A percentile compares a stretch with the other conserved stretches of the same genome.
phyloP scores from a whole-genome alignment of 2,113 vertebrate genomes.

The Origma solitaria region DNA sequence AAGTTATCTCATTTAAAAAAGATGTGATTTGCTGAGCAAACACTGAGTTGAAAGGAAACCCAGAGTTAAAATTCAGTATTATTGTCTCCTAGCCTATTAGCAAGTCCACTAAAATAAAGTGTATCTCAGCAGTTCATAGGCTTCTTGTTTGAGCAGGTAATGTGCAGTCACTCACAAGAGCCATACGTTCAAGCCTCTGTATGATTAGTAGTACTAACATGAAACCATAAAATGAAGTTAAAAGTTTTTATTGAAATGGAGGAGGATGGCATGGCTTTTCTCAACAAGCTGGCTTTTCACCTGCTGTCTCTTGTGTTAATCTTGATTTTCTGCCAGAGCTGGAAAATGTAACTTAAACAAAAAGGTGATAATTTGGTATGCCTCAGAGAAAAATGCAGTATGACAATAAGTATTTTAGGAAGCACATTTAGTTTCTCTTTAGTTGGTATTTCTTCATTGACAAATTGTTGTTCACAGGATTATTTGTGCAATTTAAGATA shows the following conservation, averaged over 20 bases:
- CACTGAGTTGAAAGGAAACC: background rate
- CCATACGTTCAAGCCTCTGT: background rate
- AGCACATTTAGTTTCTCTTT: background rate
- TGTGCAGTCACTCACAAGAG: background rate
- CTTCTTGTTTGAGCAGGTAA: background rate
- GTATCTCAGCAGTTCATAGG: background rate
- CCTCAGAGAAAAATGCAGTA: background rate
- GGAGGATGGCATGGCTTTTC: background rate
- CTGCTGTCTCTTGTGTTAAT: background rate
- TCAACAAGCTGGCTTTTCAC: background rate
- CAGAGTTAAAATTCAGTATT: background rate
- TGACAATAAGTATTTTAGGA: background rate
- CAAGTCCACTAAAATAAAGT: background rate
- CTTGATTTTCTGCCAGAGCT: background rate
- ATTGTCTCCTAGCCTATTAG: background rate
- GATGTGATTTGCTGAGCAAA: background rate
- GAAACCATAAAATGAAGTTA: background rate
- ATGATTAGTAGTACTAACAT: background rate
- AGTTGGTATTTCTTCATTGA: background rate
- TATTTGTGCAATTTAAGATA: background rate
- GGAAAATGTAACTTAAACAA: background rate
- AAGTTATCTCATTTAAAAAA: background rate
- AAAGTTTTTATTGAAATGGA: background rate
- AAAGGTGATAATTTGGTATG: background rate
- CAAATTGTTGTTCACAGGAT: background rate